A percentile compares a stretch with the other conserved stretches of the same genome.
Conservation (phyloP, 2,797 vertebrate genomes). For the Myripristis jacobus region DNA sequence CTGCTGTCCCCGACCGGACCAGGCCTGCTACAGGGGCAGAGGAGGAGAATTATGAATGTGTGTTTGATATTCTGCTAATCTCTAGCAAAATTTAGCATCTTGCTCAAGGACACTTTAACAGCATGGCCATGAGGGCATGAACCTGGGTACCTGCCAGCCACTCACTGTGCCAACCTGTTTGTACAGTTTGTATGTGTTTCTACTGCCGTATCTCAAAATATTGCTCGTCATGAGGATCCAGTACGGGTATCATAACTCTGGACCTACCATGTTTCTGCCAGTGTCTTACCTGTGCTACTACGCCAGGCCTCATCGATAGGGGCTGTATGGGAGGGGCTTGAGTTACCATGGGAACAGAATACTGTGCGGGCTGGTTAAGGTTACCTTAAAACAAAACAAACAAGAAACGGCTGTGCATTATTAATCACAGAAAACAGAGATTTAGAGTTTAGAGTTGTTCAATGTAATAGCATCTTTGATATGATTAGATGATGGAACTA, state of each 20-base stretch:
- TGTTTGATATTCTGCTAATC: not conserved
- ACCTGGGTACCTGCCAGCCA: no score
- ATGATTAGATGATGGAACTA: no score
- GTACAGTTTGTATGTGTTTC: not conserved
- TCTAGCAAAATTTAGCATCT: no score
- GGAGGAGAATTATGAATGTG: not conserved
- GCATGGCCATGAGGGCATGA: no score
- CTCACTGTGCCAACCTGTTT: not conserved
- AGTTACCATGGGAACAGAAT: slow-evolving; percentile 93
- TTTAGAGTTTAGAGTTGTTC: not conserved
- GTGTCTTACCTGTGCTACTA: slow-evolving; percentile 91
- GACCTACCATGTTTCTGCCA: not conserved
- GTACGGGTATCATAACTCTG: not conserved
- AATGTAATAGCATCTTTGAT: not conserved
- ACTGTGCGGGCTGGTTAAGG: slow-evolving; percentile 90
- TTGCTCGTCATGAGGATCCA: not conserved
- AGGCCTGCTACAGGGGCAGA: slow-evolving; percentile 81
- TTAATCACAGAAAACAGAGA: not conserved
- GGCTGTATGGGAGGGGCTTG: slow-evolving; percentile 93
- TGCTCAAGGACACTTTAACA: no score
- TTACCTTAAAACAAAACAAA: slow-evolving; percentile 73
- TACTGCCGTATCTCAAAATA: not conserved
- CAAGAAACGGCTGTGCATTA: not conserved
- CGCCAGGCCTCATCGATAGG: slow-evolving; percentile 91
- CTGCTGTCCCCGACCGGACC: slow-evolving; percentile 92